Evolutionary conservation across 2,888 invertebrate genomes (phyloP).

Genomic region (Lutraria lutraria): DNA sequence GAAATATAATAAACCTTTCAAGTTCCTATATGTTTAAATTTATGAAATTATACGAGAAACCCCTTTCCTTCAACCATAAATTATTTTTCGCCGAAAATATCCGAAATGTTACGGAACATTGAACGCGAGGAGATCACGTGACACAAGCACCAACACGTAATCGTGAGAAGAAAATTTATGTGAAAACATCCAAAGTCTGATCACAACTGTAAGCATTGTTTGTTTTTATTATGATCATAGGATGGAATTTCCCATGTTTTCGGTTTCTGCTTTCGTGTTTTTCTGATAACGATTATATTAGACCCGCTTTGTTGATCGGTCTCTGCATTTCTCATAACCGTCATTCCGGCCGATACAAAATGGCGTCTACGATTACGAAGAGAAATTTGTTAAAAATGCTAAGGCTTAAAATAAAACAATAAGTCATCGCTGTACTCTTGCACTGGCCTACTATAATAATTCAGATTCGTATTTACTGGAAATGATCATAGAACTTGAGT

Average conservation of each 20-base stretch:
- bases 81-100: not conserved
- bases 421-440: too few relatives aligned
- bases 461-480: too few relatives aligned
- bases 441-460: too few relatives aligned
- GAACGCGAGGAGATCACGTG: conserved; percentile 33
- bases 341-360: conserved; percentile 6
- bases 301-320: not conserved
- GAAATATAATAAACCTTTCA: too few relatives aligned
- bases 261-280: not conserved
- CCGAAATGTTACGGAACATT: not conserved
- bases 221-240: not conserved
- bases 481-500: too few relatives aligned
- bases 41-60: too few relatives aligned
- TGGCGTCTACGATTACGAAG: too few relatives aligned
- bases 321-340: not conserved
- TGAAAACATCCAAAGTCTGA: not conserved
- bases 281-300: not conserved
- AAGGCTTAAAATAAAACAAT: too few relatives aligned
- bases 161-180: conserved; percentile 28
- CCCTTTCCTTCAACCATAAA: too few relatives aligned
- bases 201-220: not conserved
- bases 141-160: conserved; percentile 45
- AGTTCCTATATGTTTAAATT: too few relatives aligned
- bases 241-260: not conserved
- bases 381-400: too few relatives aligned